phyloP scores from a whole-genome alignment of 2,888 invertebrate species.

The Mechanitis messenoides region DNA sequence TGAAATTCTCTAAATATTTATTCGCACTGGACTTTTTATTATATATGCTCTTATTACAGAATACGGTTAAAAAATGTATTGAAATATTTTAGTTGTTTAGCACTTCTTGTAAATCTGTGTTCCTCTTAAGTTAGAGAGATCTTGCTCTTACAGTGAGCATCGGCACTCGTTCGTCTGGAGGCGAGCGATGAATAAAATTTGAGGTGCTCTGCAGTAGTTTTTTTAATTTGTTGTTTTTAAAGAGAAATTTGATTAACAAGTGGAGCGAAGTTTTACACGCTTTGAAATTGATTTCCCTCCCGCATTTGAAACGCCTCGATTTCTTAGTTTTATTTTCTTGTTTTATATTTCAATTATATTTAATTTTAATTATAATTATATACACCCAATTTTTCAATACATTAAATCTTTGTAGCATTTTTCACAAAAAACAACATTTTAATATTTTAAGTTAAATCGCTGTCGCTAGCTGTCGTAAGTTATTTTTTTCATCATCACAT shows the following conservation, averaged over 20 bases:
- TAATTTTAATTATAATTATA: too few species aligned
- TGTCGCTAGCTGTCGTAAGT: too few species aligned
- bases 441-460: too few species aligned
- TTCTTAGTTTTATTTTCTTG: slow-evolving; percentile 9
- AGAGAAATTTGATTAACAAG: slow-evolving; percentile 29
- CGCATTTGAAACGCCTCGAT: slow-evolving; percentile 12
- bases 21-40: too few species aligned
- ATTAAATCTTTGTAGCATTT: too few species aligned
- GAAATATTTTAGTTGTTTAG: slow-evolving; percentile 9
- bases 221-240: slow-evolving; percentile 35
- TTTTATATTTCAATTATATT: slow-evolving; percentile 10
- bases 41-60: too few species aligned
- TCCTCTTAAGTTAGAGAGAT: slow-evolving; percentile 46
- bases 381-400: background rate
- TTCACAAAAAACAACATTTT: too few species aligned
- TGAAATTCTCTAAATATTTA: too few species aligned
- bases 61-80: too few species aligned
- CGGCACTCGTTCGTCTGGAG: slow-evolving; percentile 59
- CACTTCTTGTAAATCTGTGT: slow-evolving; percentile 27
- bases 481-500: too few species aligned
- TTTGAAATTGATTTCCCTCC: slow-evolving; percentile 26
- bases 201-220: slow-evolving; percentile 45
- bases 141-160: slow-evolving; percentile 66
- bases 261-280: slow-evolving; percentile 26
- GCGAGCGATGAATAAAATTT: slow-evolving; percentile 55